Evolutionary conservation across 2,797 vertebrate species (phyloP).

Genomic region (Sebastes miniatus): DNA sequence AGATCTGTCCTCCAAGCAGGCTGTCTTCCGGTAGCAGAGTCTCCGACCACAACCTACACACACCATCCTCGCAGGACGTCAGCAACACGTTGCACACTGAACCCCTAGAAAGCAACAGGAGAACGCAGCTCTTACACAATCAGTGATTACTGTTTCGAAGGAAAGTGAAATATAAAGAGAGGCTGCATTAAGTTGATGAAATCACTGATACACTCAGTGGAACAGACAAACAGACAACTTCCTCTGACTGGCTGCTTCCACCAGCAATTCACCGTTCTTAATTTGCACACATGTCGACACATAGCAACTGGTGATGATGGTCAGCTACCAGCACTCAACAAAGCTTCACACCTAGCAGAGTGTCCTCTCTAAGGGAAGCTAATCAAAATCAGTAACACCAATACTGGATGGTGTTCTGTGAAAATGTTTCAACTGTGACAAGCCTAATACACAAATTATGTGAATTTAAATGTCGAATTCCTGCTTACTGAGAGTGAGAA

Average conservation of each 20-base stretch:
- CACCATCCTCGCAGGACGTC: conserved; percentile 94
- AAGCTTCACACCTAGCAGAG: neutral
- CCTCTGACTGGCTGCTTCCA: neutral
- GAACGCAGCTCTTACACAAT: neutral
- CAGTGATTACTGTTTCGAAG: neutral
- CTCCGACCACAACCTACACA: conserved; percentile 97
- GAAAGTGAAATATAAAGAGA: neutral
- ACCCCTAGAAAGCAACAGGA: conserved; percentile 79
- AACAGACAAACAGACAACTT: neutral
- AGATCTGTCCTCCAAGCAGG: conserved; percentile 94
- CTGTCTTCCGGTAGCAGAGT: conserved; percentile 94
- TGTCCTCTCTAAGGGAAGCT: neutral
- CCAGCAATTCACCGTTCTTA: neutral
- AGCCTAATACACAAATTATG: neutral
- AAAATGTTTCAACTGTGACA: neutral
- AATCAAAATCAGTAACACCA: neutral
- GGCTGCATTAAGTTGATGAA: neutral
- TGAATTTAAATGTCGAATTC: neutral
- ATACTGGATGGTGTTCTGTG: neutral
- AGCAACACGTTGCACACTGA: conserved; percentile 96
- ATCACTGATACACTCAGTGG: neutral
- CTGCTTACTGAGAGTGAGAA: neutral
- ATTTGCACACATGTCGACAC: neutral
- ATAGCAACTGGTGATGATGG: neutral
- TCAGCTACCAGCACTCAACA: neutral